Percentiles rank a stretch among this genome's conserved stretches.
Conservation (phyloP, 1,140 invertebrate species). For the Diplogasteroides magnus region DNA sequence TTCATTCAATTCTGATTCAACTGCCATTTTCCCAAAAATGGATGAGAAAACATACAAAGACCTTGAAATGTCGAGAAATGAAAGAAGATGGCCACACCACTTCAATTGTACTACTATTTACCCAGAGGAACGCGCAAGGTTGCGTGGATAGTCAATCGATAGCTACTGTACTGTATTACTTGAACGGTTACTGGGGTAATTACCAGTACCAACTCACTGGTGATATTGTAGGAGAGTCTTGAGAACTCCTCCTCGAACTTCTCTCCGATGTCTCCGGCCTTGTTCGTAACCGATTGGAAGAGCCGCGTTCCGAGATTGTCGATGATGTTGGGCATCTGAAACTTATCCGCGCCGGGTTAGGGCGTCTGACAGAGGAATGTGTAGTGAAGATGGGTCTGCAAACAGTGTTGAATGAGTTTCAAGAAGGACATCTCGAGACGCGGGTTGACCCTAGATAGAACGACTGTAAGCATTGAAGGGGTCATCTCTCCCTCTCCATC, state of each 20-base stretch:
- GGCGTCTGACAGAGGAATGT: not conserved
- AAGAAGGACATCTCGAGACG: no score
- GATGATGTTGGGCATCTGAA: constrained; percentile 15
- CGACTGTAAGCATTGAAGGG: no score
- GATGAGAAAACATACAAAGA: not conserved
- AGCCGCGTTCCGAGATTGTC: constrained; percentile 27
- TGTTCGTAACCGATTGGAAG: constrained; percentile 30
- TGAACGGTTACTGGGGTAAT: no score
- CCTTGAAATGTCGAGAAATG: not conserved
- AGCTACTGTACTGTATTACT: not conserved
- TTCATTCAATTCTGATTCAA: no score
- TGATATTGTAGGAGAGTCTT: constrained; percentile 21
- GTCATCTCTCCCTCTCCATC: no score
- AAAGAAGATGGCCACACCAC: not conserved
- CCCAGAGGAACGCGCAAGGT: not conserved
- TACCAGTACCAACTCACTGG: no score
- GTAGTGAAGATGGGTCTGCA: not conserved
- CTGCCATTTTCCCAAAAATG: not conserved
- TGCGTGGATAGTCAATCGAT: not conserved
- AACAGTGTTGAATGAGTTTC: no score
- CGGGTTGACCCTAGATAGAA: no score
- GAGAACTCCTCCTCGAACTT: constrained; percentile 28
- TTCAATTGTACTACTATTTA: not conserved
- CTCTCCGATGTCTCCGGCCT: constrained; percentile 28
- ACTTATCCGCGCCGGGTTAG: no score